These are phyloP conservation scores for Mesorhabditis sp. DNA, from an alignment of 2,888 invertebrate species.

Conservation along the genomic window DNA sequence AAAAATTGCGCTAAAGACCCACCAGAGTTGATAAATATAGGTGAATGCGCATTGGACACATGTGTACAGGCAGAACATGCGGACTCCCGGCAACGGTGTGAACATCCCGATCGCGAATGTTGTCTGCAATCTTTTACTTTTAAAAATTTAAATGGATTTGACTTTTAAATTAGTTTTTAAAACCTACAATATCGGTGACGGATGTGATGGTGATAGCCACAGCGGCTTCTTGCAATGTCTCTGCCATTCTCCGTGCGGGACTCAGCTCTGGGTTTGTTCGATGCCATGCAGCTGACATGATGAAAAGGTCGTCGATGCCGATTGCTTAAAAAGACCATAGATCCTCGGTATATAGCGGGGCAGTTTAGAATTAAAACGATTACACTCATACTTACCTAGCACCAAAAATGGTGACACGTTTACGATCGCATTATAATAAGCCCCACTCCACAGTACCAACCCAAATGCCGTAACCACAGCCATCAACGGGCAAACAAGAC, in stretches of 20 bases:
- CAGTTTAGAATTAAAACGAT: conserved; percentile 1
- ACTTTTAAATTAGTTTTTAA: background rate
- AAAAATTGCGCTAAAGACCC: background rate
- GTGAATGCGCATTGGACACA: conserved; percentile 85
- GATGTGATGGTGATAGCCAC: conserved; percentile 94
- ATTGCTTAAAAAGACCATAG: conserved; percentile 70
- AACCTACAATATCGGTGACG: conserved; percentile 70
- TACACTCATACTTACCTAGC: conserved; percentile 13
- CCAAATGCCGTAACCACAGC: conserved; percentile 53
- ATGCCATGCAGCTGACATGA: conserved; percentile 92
- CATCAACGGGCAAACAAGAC: conserved; percentile 49
- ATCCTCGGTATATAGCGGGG: background rate
- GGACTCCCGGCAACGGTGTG: conserved; percentile 86
- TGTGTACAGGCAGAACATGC: conserved; percentile 91
- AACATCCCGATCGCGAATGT: conserved; percentile 70
- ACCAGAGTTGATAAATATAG: conserved; percentile 71
- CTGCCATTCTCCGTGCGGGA: conserved; percentile 70
- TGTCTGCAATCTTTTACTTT: conserved; percentile 26
- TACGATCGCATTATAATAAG: conserved; percentile 54
- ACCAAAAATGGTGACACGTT: conserved; percentile 57
- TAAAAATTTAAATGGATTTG: background rate
- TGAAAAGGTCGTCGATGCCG: conserved; percentile 91
- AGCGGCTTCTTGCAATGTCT: conserved; percentile 84
- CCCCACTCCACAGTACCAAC: conserved; percentile 50
- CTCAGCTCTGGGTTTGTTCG: conserved; percentile 69